Base-by-base conservation (phyloP, 2,113 vertebrate genomes). In the Morone saxatilis region DNA sequence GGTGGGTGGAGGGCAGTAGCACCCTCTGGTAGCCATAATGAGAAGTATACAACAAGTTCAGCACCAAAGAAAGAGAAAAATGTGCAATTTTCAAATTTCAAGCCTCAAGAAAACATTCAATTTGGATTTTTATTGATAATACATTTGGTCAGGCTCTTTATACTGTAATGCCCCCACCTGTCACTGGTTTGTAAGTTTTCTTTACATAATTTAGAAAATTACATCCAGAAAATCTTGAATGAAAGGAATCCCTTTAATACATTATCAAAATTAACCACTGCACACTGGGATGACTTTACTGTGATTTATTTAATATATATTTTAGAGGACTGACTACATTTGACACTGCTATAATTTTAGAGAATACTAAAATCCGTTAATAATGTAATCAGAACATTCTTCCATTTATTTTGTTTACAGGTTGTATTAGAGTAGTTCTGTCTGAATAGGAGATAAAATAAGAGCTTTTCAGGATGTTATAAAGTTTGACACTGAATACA, bases 11-110 rank as follows among this genome's bases (percentile, higher is more conserved):
- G 25, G 10, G 43, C 9, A 40, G 4, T 19, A 86, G 67, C 53
- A 4, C 65, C 63, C 81, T 83, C 83, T 74, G 7, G n/a, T 63
- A 83, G 78, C 20, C 41, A 38, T 3, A 13, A 63, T 17, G 10
- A 22, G 16, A 77, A 67, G 9, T 56, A 36, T 1, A 62, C 3
- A 40, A 68, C 53, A 62, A 56, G 19, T 25, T 31, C 31, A 31
- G 31, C 31, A 31, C 31, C 31, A 31, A 31, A 31, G 31, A 45
- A 7, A 40, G 54, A 48, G 6, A 19, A 1, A 31, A 1, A 31
- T 31, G 31, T 31, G 31, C 31, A 31, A 5, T 47, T 13, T 13
- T 47, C n/a, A 20, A 2, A 56, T 47, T 50, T 38, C 14, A 56
- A 36, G 12, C 5, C 1, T 17, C 0, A 25, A 69, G 4, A 48